Evolutionary conservation across 2,113 vertebrate genomes (phyloP), one percentile per base, ranked within the genome.

Genomic region (Engraulis encrasicolus): DNA sequence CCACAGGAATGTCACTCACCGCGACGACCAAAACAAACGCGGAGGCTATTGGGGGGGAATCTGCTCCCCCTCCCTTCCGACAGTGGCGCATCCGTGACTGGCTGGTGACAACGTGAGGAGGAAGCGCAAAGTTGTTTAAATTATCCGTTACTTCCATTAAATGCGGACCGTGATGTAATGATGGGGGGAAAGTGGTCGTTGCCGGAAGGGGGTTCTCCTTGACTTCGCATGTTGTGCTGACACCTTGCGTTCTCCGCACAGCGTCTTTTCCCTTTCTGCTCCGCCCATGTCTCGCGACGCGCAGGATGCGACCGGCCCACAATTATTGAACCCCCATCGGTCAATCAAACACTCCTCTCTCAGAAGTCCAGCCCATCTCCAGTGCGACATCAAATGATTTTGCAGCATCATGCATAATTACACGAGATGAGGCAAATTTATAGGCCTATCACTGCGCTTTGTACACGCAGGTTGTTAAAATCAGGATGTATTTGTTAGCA

Each of bases 1-100:
- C 83, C 81, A 80, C 80, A 77, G 78, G 80, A 85, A 82, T 85
- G 87, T 83, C 87, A 87, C 81, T 86, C 81, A 85, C 87, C 78
- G 83, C 6, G 37, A 78, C 83, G 78, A 52, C n/a, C 17, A 86
- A 34, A 50, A 78, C 14, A 61, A 78, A 81, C 71, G 83, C n/a
- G n/a, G n/a, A 79, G 83, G 83, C 19, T 74, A 88, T 82, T 38
- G 78, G 81, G 27, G 37, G 58, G 79, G 58, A 79, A 78, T 50
- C 49, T 34, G 6, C 17, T 20, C 71, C 49, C 34, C 15, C 66
- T 31, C 31, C 66, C 27, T 27, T 31, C 14, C 31, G 2, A 74
- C 23, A 82, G 82, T 86, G 58, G 84, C 83, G 78, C 79, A 83
- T 58, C 49, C 71, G 48, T 38, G 48, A 23, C 85, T 66, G 27